Evolutionary conservation across 2,888 invertebrate species (phyloP), one percentile per base, ranked within the genome.

Genomic region (Halictus ligatus): DNA sequence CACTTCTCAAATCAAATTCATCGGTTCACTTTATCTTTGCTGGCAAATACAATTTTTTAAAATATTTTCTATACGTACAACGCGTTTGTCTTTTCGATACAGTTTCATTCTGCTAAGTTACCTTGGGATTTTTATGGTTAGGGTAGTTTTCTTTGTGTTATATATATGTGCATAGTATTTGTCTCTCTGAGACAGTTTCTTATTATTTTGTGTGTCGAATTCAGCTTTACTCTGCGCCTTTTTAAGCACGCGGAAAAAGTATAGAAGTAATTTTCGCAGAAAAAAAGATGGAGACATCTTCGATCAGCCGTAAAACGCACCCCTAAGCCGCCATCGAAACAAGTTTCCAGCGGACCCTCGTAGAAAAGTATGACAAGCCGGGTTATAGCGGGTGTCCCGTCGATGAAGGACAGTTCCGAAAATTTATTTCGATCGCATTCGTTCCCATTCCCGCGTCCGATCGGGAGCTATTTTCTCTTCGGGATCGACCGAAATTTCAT

Each of bases 401-500:
- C 60, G 35, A 35, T 29, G 35, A 67, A 35, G 29, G 15, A 18
- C 29, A 67, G 29, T 18, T 18, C 67, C 18, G 35, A 67, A 67
- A 35, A 67, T 67, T 67, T 67, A 15, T 67, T 67, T 67, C 18
- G 29, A 60, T 40, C 40, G 12, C 75, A 43, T 25, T 58, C 58
- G 67, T 67, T 35, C 67, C 35, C 67, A 67, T 67, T 35, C 35
- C 67, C 67, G 8, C 60, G 67, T 60, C 40, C 25, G 43, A 60
- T 75, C 75, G 75, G 13, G 6, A 35, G 21, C 40, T 71, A 74
- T 69, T 46, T n/a, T 67, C 40, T 15, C n/a, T 21, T 5, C 18
- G 46, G 29, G 67, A 67, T 29, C 73, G 35, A 54, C 15, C 64
- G 54, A 77, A 77, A 81, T 60, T 77, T 77, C 48, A n/a, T 48